A percentile compares a stretch with the other conserved stretches of the same genome.
phyloP scores from a whole-genome alignment of 2,113 vertebrate species.

The Pandion haliaetus region DNA sequence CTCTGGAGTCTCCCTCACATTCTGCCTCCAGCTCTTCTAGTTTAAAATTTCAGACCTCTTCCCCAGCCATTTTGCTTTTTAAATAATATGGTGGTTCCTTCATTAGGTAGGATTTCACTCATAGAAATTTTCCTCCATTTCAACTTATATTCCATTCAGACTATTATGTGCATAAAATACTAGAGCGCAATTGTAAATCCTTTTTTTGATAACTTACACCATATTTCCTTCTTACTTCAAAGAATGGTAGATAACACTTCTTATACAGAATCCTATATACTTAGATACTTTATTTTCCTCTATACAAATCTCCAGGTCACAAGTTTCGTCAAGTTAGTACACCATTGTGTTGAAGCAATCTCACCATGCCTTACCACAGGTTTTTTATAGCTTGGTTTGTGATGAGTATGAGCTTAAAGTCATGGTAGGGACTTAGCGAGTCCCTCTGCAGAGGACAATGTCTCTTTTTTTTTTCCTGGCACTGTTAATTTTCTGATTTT shows the following conservation, averaged over 20 bases:
- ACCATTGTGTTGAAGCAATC: background rate
- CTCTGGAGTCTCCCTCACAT: background rate
- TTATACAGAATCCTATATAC: background rate
- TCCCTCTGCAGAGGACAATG: background rate
- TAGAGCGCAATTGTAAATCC: background rate
- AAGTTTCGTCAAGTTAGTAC: background rate
- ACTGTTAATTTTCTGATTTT: background rate
- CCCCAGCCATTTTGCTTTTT: background rate
- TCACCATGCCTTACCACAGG: background rate
- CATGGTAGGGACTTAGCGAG: background rate
- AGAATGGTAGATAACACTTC: background rate
- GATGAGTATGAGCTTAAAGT: background rate
- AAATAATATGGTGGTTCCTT: background rate
- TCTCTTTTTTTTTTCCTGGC: background rate
- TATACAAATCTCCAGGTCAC: background rate
- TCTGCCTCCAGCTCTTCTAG: background rate
- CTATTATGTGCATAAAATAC: background rate
- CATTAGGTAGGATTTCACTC: background rate
- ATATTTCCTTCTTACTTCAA: background rate
- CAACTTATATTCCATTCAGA: background rate
- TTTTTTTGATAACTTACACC: background rate
- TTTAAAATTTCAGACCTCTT: background rate
- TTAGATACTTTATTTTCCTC: background rate
- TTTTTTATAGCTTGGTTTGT: background rate
- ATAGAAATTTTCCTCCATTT: background rate